Evolutionary conservation across 2,113 vertebrate genomes (phyloP).

Genomic region (Euleptes europaea): DNA sequence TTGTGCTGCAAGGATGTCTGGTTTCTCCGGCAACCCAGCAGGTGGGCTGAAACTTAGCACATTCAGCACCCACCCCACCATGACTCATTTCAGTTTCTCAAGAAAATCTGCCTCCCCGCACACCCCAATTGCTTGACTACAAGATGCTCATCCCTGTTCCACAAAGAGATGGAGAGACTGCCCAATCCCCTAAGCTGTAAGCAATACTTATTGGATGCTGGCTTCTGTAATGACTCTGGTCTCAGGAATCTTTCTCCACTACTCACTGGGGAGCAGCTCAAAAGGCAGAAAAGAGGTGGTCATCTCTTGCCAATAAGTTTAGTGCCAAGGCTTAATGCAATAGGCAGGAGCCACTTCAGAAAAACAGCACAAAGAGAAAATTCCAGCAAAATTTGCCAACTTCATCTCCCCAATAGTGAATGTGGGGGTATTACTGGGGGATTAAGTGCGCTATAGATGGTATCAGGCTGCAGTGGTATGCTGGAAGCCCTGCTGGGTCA

Average conservation of each 20-base stretch:
- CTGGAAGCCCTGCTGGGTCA: neutral
- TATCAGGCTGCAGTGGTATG: neutral
- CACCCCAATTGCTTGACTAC: neutral
- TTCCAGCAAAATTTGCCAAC: neutral
- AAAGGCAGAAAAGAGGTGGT: neutral
- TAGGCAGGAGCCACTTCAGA: neutral
- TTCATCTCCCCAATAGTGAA: neutral
- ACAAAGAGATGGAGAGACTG: neutral
- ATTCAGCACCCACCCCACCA: neutral
- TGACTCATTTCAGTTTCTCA: neutral
- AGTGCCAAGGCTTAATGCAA: no score
- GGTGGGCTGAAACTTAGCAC: neutral
- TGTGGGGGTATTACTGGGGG: neutral
- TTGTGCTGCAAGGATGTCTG: neutral
- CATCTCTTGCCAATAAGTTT: neutral
- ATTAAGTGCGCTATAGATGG: neutral
- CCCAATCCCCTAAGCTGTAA: neutral
- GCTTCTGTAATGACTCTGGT: neutral
- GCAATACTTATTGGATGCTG: neutral
- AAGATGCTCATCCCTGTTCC: neutral
- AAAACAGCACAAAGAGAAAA: neutral
- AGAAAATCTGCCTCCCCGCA: neutral
- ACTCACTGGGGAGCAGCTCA: neutral
- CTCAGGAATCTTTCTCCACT: neutral
- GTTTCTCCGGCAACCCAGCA: constrained; percentile 15